Evolutionary conservation across 2,797 vertebrate species (phyloP).

Genomic region (Rhyacichthys aspro): DNA sequence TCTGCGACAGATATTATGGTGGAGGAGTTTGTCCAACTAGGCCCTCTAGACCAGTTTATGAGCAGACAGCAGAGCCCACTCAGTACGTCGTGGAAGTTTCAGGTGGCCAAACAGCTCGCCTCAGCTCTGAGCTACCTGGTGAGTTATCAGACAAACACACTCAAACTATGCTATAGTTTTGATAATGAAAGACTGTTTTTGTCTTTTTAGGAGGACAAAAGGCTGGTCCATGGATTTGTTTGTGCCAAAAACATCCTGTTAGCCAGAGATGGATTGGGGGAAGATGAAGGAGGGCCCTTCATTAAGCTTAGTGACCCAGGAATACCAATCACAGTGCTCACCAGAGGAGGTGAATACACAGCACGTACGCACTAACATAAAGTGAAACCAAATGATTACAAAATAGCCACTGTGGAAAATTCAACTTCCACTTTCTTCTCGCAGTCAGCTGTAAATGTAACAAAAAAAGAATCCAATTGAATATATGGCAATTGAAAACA

Average conservation of each 20-base stretch:
- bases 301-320: constrained; percentile 98
- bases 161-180: not conserved
- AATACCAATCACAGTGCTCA: constrained; percentile 92
- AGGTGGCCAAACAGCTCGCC: constrained; percentile 96
- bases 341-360: constrained; percentile 85
- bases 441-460: constrained; percentile 17
- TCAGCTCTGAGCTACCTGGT: constrained; percentile 97
- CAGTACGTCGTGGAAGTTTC: constrained; percentile 94
- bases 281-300: constrained; percentile 87
- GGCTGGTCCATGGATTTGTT: constrained; percentile 94
- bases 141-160: constrained; percentile 50
- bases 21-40: constrained; percentile 92
- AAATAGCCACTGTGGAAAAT: constrained; percentile 33
- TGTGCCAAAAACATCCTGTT: constrained; percentile 96
- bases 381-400: constrained; percentile 37
- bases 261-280: constrained; percentile 88
- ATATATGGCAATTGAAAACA: not conserved
- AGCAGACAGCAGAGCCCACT: constrained; percentile 85
- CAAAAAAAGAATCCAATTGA: not conserved
- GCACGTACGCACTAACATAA: constrained; percentile 6
- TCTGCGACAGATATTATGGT: constrained; percentile 91
- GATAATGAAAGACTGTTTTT: not conserved
- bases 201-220: constrained; percentile 92
- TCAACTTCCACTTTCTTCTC: constrained; percentile 31
- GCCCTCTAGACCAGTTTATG: constrained; percentile 95